Conservation (phyloP, 2,113 vertebrate genomes). For the Camelus bactrianus region DNA sequence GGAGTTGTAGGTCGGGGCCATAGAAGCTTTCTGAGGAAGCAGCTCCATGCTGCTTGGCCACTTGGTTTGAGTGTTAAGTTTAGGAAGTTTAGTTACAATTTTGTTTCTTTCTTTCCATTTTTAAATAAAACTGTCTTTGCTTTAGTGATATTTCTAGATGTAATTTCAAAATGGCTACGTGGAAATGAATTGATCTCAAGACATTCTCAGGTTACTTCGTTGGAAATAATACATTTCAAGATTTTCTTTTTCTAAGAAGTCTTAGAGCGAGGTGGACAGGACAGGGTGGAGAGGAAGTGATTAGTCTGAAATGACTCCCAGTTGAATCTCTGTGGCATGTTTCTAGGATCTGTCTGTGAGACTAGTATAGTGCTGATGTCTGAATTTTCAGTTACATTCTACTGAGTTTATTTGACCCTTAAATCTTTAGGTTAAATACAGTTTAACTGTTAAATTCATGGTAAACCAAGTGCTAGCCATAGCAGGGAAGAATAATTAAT, state of each 20-base stretch:
- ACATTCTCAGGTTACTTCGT: background rate
- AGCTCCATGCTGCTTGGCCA: background rate
- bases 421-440: background rate
- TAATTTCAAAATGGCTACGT: background rate
- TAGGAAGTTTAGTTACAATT: background rate
- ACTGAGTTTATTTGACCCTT: background rate
- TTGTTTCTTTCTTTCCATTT: background rate
- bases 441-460: background rate
- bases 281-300: background rate
- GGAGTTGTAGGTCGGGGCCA: background rate
- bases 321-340: background rate
- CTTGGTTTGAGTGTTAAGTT: background rate
- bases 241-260: background rate
- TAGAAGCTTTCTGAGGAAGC: background rate
- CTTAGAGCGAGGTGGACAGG: background rate
- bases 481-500: background rate
- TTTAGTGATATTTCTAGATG: background rate
- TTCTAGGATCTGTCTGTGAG: background rate
- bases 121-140: background rate
- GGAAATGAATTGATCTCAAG: constrained; percentile 20
- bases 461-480: background rate
- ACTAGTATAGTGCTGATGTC: background rate
- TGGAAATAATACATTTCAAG: constrained; percentile 4
- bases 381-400: background rate
- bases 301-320: background rate